Evolutionary conservation across 2,888 invertebrate genomes (phyloP).

Genomic region (Xestia sexstrigata): DNA sequence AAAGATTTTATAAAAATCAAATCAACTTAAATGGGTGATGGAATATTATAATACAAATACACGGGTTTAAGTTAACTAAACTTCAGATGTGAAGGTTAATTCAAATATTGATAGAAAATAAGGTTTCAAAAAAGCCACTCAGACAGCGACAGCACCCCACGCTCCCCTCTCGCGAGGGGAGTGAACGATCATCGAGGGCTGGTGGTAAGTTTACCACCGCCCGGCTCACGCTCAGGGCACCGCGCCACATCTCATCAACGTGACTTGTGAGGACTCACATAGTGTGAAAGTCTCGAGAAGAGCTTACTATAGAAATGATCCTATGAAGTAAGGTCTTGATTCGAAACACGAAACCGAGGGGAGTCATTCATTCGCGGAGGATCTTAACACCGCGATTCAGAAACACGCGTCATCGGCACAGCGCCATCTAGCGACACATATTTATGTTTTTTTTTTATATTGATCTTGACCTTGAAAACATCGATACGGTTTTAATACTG

Average conservation of each 20-base stretch:
- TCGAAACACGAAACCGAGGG: neutral
- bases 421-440: constrained; percentile 37
- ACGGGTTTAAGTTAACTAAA: too few species aligned
- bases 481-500: neutral
- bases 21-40: neutral
- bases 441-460: neutral
- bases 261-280: constrained; percentile 62
- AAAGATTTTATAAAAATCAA: neutral
- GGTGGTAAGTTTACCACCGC: constrained; percentile 54
- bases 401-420: constrained; percentile 46
- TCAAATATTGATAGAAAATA: too few species aligned
- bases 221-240: constrained; percentile 69
- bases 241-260: constrained; percentile 71
- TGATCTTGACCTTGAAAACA: neutral
- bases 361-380: constrained; percentile 41
- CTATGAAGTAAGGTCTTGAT: constrained; percentile 62
- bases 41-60: too few species aligned
- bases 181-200: constrained; percentile 71
- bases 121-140: constrained; percentile 4
- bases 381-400: constrained; percentile 54
- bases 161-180: constrained; percentile 45
- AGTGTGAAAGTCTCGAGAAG: constrained; percentile 66
- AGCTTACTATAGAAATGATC: constrained; percentile 64
- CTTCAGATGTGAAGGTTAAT: too few species aligned
- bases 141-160: constrained; percentile 61